These are phyloP conservation scores for Lepeophtheirus salmonis DNA, from an alignment of 1,140 invertebrate species.

Conservation along the genomic window DNA sequence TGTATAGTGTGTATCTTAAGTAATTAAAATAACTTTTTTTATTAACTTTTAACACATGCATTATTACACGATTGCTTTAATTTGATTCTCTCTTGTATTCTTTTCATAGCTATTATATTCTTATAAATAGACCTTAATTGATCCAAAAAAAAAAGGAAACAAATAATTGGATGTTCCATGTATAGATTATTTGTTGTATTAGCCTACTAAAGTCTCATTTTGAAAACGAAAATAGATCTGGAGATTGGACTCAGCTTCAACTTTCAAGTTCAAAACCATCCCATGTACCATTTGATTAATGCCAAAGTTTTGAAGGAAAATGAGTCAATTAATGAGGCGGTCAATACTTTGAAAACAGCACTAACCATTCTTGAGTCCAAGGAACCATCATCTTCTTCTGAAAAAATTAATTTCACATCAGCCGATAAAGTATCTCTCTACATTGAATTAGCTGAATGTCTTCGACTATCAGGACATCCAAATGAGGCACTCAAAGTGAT, in stretches of 20 bases:
- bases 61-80: too few species aligned
- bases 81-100: not conserved
- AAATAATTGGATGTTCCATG: too few species aligned
- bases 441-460: conserved; percentile 62
- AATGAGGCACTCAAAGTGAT: conserved; percentile 60
- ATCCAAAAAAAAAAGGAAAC: not conserved
- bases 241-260: conserved; percentile 69
- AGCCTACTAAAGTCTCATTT: too few species aligned
- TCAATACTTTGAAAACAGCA: conserved; percentile 50
- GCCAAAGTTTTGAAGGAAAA: conserved; percentile 60
- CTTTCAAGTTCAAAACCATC: conserved; percentile 68
- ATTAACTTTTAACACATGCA: too few species aligned
- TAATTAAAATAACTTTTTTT: too few species aligned
- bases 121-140: not conserved
- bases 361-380: conserved; percentile 33
- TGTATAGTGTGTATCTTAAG: too few species aligned
- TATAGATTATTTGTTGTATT: too few species aligned
- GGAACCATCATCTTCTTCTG: not conserved
- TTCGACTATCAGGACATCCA: conserved; percentile 45
- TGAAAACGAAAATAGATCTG: not conserved
- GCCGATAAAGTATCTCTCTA: conserved; percentile 67
- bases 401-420: conserved; percentile 35
- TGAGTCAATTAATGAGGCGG: conserved; percentile 36
- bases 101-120: not conserved
- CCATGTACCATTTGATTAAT: conserved; percentile 67